phyloP scores from a whole-genome alignment of 2,888 invertebrate genomes.

The Masnerella sp. region DNA sequence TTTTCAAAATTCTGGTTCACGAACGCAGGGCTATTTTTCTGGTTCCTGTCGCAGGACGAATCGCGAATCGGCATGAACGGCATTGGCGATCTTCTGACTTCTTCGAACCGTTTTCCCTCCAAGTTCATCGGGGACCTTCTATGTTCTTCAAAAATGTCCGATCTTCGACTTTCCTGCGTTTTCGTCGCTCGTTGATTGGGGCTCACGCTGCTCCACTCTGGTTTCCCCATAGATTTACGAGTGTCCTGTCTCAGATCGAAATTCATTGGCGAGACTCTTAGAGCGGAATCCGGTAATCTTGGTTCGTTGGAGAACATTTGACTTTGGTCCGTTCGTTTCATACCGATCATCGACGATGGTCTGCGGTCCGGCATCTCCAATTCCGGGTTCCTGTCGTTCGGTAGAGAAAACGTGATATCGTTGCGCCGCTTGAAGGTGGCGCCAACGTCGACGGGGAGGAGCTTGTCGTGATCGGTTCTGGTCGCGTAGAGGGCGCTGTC shows the following conservation, averaged over 20 bases:
- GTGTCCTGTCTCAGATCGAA: slow-evolving; percentile 71
- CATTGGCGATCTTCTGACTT: slow-evolving; percentile 74
- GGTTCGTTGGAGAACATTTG: slow-evolving; percentile 69
- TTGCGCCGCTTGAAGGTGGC: slow-evolving; percentile 72
- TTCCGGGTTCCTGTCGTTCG: slow-evolving; percentile 69
- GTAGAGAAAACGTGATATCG: slow-evolving; percentile 74
- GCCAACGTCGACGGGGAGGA: slow-evolving; percentile 72
- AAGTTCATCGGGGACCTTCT: slow-evolving; percentile 74
- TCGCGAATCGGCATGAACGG: slow-evolving; percentile 74
- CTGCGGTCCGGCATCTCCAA: slow-evolving; percentile 64
- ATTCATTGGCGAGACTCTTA: slow-evolving; percentile 72
- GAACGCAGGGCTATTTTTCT: slow-evolving; percentile 73
- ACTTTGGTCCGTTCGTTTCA: slow-evolving; percentile 68
- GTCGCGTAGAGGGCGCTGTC: slow-evolving; percentile 71
- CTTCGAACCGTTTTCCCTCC: slow-evolving; percentile 73
- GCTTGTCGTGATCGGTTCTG: slow-evolving; percentile 73
- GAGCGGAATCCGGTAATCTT: slow-evolving; percentile 67
- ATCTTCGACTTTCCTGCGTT: slow-evolving; percentile 72
- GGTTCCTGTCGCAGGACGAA: slow-evolving; percentile 70
- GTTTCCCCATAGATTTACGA: slow-evolving; percentile 68
- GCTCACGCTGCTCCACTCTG: slow-evolving; percentile 72
- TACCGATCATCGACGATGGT: slow-evolving; percentile 64
- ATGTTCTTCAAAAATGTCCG: slow-evolving; percentile 76
- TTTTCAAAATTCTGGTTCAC: slow-evolving; percentile 74
- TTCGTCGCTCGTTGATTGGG: slow-evolving; percentile 71